phyloP scores from a whole-genome alignment of 2,888 invertebrate genomes.

The Pollenia amentaria region DNA sequence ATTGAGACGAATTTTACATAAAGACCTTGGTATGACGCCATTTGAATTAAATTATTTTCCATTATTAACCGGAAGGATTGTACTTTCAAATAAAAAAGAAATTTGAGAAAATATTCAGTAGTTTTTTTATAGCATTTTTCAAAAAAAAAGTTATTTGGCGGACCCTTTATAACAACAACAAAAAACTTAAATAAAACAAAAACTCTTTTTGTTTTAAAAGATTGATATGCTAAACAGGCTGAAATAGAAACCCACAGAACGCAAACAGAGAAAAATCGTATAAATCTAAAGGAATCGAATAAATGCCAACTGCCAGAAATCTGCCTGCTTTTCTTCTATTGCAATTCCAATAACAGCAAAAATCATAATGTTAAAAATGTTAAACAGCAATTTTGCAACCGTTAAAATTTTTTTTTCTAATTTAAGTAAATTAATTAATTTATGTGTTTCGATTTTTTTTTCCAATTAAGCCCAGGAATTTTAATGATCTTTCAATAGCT shows the following conservation, averaged over 20 bases:
- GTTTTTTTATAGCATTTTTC: too few relatives aligned
- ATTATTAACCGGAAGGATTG: too few relatives aligned
- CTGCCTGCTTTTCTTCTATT: conserved; percentile 13
- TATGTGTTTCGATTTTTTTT: conserved; percentile 7
- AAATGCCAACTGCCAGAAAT: background rate
- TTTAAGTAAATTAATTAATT: conserved; percentile 25
- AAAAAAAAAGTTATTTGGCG: too few relatives aligned
- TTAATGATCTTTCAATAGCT: conserved; percentile 31
- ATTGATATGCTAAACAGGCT: conserved; percentile 69
- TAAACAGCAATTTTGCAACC: background rate
- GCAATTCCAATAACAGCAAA: conserved; percentile 9
- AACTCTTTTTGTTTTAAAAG: conserved; percentile 47
- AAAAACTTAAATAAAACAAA: conserved; percentile 15
- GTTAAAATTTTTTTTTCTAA: background rate
- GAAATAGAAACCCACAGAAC: conserved; percentile 16
- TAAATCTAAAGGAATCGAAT: background rate
- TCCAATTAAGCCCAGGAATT: conserved; percentile 17
- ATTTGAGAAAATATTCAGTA: too few relatives aligned
- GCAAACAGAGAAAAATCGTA: conserved; percentile 17
- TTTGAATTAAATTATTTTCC: too few relatives aligned
- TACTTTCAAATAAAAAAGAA: too few relatives aligned
- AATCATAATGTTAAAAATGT: background rate
- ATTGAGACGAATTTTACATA: too few relatives aligned
- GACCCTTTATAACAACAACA: background rate
- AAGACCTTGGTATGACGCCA: too few relatives aligned